phyloP scores from a whole-genome alignment of 1,140 invertebrate species.

The Drosophila truncata region DNA sequence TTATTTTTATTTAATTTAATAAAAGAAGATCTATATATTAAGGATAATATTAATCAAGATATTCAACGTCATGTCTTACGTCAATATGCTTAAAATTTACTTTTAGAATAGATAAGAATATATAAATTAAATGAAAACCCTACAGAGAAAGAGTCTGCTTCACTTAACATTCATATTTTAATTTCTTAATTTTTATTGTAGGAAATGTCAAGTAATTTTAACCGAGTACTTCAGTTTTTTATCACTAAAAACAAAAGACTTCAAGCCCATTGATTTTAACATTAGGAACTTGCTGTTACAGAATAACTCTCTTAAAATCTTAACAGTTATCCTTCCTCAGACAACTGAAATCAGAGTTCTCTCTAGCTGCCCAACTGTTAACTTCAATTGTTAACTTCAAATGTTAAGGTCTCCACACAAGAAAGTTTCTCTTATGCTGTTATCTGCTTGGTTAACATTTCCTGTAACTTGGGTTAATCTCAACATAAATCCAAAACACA shows the following conservation, averaged over 20 bases:
- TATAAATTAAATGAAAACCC: neutral
- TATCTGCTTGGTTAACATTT: neutral
- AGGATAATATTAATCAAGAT: no score
- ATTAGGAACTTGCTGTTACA: neutral
- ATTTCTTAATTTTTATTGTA: neutral
- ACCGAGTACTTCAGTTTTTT: no score
- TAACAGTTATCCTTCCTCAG: no score
- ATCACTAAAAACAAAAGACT: conserved; percentile 13
- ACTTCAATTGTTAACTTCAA: neutral
- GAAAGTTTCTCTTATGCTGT: conserved; percentile 8
- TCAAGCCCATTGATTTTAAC: neutral
- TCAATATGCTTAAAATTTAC: neutral
- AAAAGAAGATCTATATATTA: no score
- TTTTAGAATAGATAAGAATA: neutral
- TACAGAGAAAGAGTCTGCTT: neutral
- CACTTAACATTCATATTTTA: no score
- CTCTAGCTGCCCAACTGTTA: neutral
- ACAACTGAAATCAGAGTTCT: neutral
- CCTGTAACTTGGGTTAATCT: neutral
- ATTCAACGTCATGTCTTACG: neutral
- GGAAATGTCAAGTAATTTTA: neutral
- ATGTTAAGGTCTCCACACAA: neutral
- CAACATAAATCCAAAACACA: neutral
- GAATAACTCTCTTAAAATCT: neutral
- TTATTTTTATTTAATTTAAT: no score